Conservation (phyloP, 1,140 invertebrate species). For the Colletes gigas region DNA sequence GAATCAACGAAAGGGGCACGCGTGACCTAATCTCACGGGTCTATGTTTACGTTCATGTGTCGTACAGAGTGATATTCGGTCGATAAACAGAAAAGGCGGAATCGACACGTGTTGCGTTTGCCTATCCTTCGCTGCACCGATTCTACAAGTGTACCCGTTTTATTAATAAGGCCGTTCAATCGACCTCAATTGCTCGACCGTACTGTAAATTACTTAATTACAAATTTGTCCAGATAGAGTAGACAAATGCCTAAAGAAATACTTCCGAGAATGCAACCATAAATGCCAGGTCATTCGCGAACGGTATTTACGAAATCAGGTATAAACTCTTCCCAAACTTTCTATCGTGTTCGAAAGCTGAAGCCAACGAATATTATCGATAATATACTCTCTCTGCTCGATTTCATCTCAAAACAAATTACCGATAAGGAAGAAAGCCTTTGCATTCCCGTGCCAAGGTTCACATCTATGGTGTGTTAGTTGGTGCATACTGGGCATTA, state of each 20-base stretch:
- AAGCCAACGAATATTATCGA: too few species aligned
- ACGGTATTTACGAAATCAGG: too few species aligned
- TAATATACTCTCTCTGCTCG: too few species aligned
- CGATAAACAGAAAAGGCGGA: not conserved
- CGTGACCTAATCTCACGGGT: too few species aligned
- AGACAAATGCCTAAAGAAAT: not conserved
- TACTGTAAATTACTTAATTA: slow-evolving; percentile 11
- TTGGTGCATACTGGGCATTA: slow-evolving; percentile 1
- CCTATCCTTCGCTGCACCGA: not conserved
- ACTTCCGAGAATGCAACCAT: not conserved
- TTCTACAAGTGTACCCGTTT: not conserved
- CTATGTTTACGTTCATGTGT: slow-evolving; percentile 15
- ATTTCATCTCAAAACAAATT: slow-evolving; percentile 22
- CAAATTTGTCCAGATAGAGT: not conserved
- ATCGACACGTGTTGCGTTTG: not conserved
- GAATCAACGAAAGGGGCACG: not conserved
- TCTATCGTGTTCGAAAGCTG: too few species aligned
- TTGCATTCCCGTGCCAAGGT: not conserved
- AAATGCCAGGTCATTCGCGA: not conserved
- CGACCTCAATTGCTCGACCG: slow-evolving; percentile 18
- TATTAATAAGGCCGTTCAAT: slow-evolving; percentile 31
- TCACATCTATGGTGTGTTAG: too few species aligned
- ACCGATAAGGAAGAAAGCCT: slow-evolving; percentile 15
- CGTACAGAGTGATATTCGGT: too few species aligned
- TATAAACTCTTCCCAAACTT: not conserved